Evolutionary conservation across 2,113 vertebrate genomes (phyloP).

Genomic region (Misgurnus mizolepis): DNA sequence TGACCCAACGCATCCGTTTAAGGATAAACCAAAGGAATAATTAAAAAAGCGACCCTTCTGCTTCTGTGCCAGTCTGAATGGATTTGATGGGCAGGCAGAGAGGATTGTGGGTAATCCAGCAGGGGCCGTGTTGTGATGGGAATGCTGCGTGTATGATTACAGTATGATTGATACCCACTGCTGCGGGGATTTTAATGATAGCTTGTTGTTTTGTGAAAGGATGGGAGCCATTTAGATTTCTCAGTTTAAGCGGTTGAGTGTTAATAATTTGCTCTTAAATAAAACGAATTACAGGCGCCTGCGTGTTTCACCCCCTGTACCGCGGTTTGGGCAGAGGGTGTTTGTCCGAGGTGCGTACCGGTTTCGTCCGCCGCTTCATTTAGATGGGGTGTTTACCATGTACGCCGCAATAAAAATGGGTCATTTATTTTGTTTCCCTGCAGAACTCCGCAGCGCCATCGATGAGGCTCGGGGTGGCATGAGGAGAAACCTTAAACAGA

Average conservation of each 20-base stretch:
- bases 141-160: constrained; percentile 57
- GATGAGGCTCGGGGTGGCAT: background rate
- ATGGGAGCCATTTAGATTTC: constrained; percentile 52
- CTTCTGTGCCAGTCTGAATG: constrained; percentile 10
- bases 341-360: constrained; percentile 28
- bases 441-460: constrained; percentile 40
- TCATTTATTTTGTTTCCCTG: constrained; percentile 59
- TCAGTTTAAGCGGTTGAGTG: constrained; percentile 53
- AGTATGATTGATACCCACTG: constrained; percentile 54
- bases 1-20: no score
- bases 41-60: background rate
- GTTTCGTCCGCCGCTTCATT: constrained; percentile 47
- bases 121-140: constrained; percentile 45
- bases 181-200: constrained; percentile 55
- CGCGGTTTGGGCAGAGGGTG: background rate
- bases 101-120: constrained; percentile 32
- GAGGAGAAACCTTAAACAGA: constrained; percentile 40
- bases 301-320: constrained; percentile 5
- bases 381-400: constrained; percentile 50
- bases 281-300: constrained; percentile 49
- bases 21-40: no score
- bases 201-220: constrained; percentile 54
- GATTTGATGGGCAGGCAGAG: constrained; percentile 22
- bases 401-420: constrained; percentile 57
- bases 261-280: constrained; percentile 59